phyloP scores from a whole-genome alignment of 2,888 invertebrate species.

The Acronicta leporina region DNA sequence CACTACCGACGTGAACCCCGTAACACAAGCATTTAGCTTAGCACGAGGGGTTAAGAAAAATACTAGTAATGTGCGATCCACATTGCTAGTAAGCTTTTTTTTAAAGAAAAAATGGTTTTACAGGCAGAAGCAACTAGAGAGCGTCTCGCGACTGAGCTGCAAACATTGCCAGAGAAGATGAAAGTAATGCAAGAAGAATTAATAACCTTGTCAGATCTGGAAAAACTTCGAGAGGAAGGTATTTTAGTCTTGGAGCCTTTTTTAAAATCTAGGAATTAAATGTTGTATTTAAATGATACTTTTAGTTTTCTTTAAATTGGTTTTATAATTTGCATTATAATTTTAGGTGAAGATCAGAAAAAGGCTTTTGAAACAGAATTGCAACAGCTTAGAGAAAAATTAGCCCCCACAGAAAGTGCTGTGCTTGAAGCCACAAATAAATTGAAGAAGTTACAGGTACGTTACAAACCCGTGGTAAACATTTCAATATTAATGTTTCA shows the following conservation, averaged over 20 bases:
- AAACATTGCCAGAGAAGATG: conserved; percentile 92
- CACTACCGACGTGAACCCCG: too few relatives aligned
- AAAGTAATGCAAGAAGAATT: conserved; percentile 91
- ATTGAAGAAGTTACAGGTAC: conserved; percentile 86
- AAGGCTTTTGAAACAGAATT: conserved; percentile 86
- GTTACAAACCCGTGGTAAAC: background rate
- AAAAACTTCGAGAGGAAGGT: conserved; percentile 88
- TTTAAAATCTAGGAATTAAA: too few relatives aligned
- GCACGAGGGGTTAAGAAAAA: too few relatives aligned
- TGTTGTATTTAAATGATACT: too few relatives aligned
- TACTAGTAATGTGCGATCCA: too few relatives aligned
- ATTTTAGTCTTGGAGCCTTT: too few relatives aligned
- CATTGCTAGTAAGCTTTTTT: too few relatives aligned
- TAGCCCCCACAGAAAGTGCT: conserved; percentile 83
- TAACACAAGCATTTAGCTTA: too few relatives aligned
- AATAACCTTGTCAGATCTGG: conserved; percentile 89
- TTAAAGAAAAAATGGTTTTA: conserved; percentile 6
- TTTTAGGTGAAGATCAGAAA: conserved; percentile 85
- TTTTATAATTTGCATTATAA: background rate
- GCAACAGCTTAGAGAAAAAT: conserved; percentile 81
- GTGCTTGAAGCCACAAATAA: conserved; percentile 85
- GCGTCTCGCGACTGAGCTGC: conserved; percentile 88
- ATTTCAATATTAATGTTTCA: too few relatives aligned
- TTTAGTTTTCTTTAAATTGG: too few relatives aligned
- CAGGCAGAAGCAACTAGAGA: conserved; percentile 84